These are phyloP conservation scores for Ophioderma brevispina DNA, from an alignment of 35 echinoderm and acorn worm genomes.

Conservation along the genomic window DNA sequence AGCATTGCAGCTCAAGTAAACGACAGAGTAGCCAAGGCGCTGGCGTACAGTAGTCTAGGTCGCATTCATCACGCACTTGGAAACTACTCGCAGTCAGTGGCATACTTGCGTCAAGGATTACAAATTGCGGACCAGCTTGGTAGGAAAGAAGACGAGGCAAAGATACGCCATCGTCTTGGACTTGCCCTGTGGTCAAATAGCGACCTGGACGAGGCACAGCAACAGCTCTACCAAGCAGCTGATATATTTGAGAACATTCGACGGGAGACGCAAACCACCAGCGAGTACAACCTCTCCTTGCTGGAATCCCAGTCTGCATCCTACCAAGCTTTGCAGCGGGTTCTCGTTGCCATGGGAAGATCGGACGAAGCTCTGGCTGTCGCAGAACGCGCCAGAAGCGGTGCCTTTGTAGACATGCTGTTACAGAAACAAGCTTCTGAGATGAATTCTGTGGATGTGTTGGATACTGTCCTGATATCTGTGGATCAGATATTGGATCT, in stretches of 20 bases:
- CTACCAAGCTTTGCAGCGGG: constrained; percentile 91
- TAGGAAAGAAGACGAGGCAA: constrained; percentile 93
- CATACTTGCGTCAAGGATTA: constrained; percentile 92
- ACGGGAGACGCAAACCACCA: constrained; percentile 69
- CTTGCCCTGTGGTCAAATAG: constrained; percentile 91
- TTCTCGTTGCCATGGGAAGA: constrained; percentile 74
- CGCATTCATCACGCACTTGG: constrained; percentile 90
- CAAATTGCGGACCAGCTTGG: constrained; percentile 96
- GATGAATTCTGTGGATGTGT: constrained; percentile 14
- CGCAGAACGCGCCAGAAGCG: constrained; percentile 85
- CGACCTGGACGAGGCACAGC: constrained; percentile 87
- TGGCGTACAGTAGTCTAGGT: constrained; percentile 93
- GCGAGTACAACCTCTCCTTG: constrained; percentile 82
- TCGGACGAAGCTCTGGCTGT: constrained; percentile 88
- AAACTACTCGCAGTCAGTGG: constrained; percentile 85
- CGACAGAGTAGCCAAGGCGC: constrained; percentile 82
- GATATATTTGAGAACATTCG: constrained; percentile 93
- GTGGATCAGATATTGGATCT: constrained; percentile 84
- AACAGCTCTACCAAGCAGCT: constrained; percentile 92
- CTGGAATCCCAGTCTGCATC: constrained; percentile 90
- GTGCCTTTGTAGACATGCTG: constrained; percentile 92
- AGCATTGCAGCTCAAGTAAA: constrained; percentile 97
- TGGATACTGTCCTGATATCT: constrained; percentile 61
- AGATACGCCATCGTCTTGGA: constrained; percentile 91
- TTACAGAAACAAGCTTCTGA: constrained; percentile 70